Percentiles rank a stretch among this genome's conserved stretches.
phyloP scores from a whole-genome alignment of 2,888 invertebrate species.

The Deroplatys truncata region DNA sequence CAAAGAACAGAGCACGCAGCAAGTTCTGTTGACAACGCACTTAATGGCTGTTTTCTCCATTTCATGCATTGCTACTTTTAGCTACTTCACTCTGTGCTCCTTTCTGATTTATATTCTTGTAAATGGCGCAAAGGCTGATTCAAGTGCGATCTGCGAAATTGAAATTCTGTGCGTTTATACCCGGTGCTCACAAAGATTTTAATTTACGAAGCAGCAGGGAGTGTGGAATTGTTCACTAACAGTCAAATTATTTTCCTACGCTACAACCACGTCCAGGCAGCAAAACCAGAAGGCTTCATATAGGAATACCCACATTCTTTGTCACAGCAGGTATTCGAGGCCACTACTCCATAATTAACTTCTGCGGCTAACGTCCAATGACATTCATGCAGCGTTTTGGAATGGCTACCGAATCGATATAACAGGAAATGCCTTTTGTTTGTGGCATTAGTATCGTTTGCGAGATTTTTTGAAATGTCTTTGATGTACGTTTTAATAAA shows the following conservation, averaged over 20 bases:
- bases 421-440: neutral
- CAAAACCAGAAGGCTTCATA: neutral
- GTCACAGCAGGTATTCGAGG: neutral
- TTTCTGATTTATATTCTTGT: neutral
- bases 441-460: no score
- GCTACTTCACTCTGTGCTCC: neutral
- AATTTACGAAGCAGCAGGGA: conserved; percentile 6
- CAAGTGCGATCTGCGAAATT: neutral
- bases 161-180: neutral
- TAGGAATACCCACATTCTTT: conserved; percentile 1
- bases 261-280: neutral
- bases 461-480: no score
- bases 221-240: neutral
- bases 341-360: conserved; percentile 1
- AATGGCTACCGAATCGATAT: neutral
- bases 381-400: neutral
- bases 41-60: neutral
- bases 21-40: no score
- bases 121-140: neutral
- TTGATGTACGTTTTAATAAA: no score
- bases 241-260: neutral
- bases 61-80: neutral
- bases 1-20: neutral
- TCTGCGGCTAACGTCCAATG: neutral
- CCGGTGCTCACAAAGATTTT: neutral